Evolutionary conservation across 2,888 invertebrate genomes (phyloP).

Genomic region (Harpalus rufipes): DNA sequence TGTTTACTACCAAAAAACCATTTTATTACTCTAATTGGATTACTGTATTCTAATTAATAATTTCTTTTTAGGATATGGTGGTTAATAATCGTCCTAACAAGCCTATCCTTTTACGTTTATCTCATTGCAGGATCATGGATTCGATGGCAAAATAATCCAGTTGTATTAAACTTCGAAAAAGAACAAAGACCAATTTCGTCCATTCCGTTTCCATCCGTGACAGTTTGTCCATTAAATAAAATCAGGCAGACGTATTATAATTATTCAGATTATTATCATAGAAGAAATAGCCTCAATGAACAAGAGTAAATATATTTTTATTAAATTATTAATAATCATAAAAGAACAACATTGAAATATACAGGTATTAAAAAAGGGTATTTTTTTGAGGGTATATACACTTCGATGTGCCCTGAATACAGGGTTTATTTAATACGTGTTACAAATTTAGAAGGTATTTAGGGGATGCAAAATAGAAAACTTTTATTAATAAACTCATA

Average conservation of each 20-base stretch:
- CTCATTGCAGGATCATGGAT: slow-evolving; percentile 78
- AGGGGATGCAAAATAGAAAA: no score
- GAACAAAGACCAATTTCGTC: slow-evolving; percentile 85
- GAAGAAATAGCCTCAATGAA: not conserved
- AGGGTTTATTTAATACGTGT: no score
- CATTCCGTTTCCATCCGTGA: slow-evolving; percentile 77
- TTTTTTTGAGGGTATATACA: no score
- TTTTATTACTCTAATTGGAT: no score
- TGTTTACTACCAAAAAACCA: no score
- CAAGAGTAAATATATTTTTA: not conserved
- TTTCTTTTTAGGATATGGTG: not conserved
- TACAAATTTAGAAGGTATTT: no score
- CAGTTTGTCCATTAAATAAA: slow-evolving; percentile 77
- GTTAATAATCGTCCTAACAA: not conserved
- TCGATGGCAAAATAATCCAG: slow-evolving; percentile 87
- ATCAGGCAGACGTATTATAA: slow-evolving; percentile 80
- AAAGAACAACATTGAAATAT: no score
- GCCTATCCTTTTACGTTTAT: not conserved
- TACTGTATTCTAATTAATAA: no score
- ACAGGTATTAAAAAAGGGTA: no score
- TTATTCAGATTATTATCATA: slow-evolving; percentile 78
- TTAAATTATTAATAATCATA: not conserved
- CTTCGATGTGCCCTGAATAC: no score
- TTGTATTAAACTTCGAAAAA: slow-evolving; percentile 87
- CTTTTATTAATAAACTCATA: no score